Evolutionary conservation across 2,797 vertebrate genomes (phyloP), one percentile per base, ranked within the genome.

Genomic region (Enteromius radiatus): DNA sequence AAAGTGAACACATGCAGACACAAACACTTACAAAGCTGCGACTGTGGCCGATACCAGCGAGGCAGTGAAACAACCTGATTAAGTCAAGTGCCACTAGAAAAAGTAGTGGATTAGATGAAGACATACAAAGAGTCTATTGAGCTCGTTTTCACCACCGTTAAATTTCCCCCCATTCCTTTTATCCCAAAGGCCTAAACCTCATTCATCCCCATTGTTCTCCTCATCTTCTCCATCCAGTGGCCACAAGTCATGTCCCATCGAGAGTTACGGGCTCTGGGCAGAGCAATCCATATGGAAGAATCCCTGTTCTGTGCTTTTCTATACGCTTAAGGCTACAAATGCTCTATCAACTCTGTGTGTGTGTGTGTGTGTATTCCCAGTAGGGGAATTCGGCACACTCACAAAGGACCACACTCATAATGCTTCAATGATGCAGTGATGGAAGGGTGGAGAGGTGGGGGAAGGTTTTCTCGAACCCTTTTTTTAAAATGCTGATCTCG

Each of bases 331-430:
- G 80, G 80, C 70, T 64, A 21, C 41, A 70, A n/a, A 71, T 33
- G 14, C 31, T 70, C 38, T 31, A 68, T 38, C 63, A 45, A 47
- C 71, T 74, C 43, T 71, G 41, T 71, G 31, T 54, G 49, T 70
- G 54, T 45, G 52, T 77, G 86, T 87, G 89, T 87, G 81, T 78
- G 41, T 81, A 78, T 77, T 83, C 81, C 74, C 81, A 83, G 52
- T 31, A 33, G 69, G 76, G 64, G 45, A 54, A 74, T 73, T 74
- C 14, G 4, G 56, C 61, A 85, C 78, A 52, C 73, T 67, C 74
- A 68, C 84, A 82, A 41, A 78, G 61, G 31, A 52, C 52, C 56
- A 81, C 31, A 76, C 69, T 49, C 63, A 73, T 80, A 78, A 78
- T 83, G 80, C 69, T 80, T 83, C 84, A 83, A 75, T 73, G 26